A percentile compares a stretch with the other conserved stretches of the same genome.
Conservation (phyloP, 2,888 invertebrate genomes). For the Limnephilus marmoratus region DNA sequence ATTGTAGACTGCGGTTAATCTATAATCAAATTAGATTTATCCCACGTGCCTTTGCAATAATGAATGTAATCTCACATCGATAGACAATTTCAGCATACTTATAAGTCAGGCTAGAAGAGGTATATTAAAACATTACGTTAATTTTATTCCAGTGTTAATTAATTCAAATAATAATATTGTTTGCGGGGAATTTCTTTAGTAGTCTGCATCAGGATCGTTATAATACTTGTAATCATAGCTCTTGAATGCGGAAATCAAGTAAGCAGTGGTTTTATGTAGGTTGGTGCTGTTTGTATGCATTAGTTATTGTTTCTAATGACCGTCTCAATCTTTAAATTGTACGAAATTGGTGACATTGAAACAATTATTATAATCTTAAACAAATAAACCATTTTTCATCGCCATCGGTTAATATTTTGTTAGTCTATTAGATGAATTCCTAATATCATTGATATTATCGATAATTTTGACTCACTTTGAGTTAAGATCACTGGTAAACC, state of each 20-base stretch:
- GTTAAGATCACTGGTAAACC: too few relatives aligned
- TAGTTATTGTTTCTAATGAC: background rate
- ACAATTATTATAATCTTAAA: background rate
- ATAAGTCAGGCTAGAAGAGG: background rate
- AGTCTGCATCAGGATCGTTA: background rate
- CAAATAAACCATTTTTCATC: background rate
- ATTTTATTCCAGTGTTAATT: slow-evolving; percentile 25
- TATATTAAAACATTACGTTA: background rate
- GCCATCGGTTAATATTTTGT: background rate
- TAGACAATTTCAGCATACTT: slow-evolving; percentile 11
- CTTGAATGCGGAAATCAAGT: slow-evolving; percentile 33
- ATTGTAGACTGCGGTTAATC: slow-evolving; percentile 24
- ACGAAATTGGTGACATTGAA: background rate
- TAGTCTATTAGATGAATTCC: too few relatives aligned
- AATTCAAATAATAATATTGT: slow-evolving; percentile 5
- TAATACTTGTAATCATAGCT: background rate
- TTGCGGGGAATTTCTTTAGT: slow-evolving; percentile 18
- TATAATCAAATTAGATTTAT: slow-evolving; percentile 35
- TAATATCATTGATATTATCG: too few relatives aligned
- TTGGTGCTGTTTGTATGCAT: background rate
- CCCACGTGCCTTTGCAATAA: slow-evolving; percentile 11
- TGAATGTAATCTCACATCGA: slow-evolving; percentile 25
- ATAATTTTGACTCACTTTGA: too few relatives aligned
- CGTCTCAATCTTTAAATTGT: background rate
- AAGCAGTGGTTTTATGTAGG: slow-evolving; percentile 16